These are phyloP conservation scores for Thalassophryne amazonica DNA, from an alignment of 2,797 vertebrate species.

Conservation along the genomic window DNA sequence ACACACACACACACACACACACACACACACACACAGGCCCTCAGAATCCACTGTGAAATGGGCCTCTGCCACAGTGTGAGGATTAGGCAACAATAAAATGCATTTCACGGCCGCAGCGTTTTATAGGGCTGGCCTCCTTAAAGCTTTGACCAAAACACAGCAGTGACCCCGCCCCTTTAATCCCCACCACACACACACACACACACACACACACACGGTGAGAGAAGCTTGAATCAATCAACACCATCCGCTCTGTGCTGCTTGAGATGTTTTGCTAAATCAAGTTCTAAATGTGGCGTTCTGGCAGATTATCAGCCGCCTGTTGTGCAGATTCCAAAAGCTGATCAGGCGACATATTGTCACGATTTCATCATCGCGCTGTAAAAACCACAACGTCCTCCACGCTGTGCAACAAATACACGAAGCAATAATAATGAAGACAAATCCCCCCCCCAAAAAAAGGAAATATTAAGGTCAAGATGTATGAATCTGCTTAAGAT, in stretches of 20 bases:
- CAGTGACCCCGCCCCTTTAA: constrained; percentile 46
- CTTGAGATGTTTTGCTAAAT: constrained; percentile 50
- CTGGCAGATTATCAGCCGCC: constrained; percentile 22
- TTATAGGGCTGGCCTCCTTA: constrained; percentile 62
- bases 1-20: constrained; percentile 20
- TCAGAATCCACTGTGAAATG: constrained; percentile 87
- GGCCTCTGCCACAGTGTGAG: constrained; percentile 80
- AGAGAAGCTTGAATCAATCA: constrained; percentile 67
- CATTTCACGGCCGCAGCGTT: constrained; percentile 76
- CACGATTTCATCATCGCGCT: neutral
- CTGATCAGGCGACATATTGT: neutral
- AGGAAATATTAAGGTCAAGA: no score
- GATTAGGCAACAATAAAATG: constrained; percentile 83
- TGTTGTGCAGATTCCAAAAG: constrained; percentile 4
- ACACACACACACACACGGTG: constrained; percentile 35
- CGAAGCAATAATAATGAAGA: neutral
- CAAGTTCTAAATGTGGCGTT: constrained; percentile 25
- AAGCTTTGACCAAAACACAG: constrained; percentile 66
- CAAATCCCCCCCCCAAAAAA: no score
- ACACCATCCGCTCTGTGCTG: constrained; percentile 61
- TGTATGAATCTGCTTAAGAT: no score
- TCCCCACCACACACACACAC: constrained; percentile 29
- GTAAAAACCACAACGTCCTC: neutral
- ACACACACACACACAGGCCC: constrained; percentile 24
- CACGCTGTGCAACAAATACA: neutral